Evolutionary conservation across 2,797 vertebrate species (phyloP).

Genomic region (Chanos chanos): DNA sequence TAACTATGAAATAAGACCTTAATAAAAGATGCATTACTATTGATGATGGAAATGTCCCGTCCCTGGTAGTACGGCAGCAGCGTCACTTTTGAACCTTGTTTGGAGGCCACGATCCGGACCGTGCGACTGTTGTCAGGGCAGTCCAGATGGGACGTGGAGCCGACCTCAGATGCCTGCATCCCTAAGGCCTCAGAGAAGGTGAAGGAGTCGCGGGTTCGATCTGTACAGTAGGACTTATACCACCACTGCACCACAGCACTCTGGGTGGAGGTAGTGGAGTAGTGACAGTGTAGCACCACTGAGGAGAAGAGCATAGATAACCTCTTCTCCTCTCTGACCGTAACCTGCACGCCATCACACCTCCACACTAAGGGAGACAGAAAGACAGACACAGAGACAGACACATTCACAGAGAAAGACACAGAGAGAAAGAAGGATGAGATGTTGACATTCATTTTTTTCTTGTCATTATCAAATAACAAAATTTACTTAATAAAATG

Average conservation of each 20-base stretch:
- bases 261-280: conserved; percentile 84
- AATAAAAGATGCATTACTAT: conserved; percentile 74
- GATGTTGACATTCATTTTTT: not conserved
- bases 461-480: not conserved
- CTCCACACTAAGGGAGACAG: conserved; percentile 48
- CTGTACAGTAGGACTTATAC: conserved; percentile 96
- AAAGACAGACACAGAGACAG: not conserved
- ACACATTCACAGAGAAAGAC: not conserved
- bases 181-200: conserved; percentile 63
- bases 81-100: conserved; percentile 84
- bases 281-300: conserved; percentile 87
- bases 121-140: conserved; percentile 91
- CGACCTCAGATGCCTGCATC: conserved; percentile 76
- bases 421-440: not conserved
- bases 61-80: conserved; percentile 93
- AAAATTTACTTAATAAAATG: not conserved
- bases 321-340: conserved; percentile 82
- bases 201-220: conserved; percentile 86
- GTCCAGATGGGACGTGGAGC: conserved; percentile 75
- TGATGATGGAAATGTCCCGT: conserved; percentile 88
- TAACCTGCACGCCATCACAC: conserved; percentile 81
- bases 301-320: conserved; percentile 93
- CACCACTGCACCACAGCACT: conserved; percentile 92
- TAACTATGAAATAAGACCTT: not conserved
- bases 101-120: conserved; percentile 86